phyloP scores from a whole-genome alignment of 2,113 vertebrate species.

The Paralichthys olivaceus region DNA sequence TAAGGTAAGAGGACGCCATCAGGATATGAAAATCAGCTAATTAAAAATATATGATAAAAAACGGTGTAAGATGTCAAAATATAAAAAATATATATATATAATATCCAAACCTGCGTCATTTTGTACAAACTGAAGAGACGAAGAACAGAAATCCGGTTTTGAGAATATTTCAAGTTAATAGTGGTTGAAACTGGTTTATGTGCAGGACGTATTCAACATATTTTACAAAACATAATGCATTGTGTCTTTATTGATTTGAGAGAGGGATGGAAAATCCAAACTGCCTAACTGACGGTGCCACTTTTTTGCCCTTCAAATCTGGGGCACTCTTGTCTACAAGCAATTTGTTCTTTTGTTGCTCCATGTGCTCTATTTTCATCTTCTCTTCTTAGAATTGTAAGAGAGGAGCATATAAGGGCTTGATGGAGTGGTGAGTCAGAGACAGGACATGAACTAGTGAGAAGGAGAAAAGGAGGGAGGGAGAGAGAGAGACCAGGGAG shows the following conservation, averaged over 20 bases:
- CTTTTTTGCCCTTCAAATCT: conserved; percentile 72
- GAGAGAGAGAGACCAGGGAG: conserved; percentile 66
- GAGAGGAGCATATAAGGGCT: conserved; percentile 68
- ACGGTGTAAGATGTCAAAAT: not conserved
- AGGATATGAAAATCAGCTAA: not conserved
- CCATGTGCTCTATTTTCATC: conserved; percentile 77
- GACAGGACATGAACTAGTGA: conserved; percentile 67
- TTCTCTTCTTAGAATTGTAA: conserved; percentile 60
- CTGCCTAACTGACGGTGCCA: conserved; percentile 55
- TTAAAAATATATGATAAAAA: not conserved
- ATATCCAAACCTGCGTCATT: not conserved
- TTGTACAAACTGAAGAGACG: not conserved
- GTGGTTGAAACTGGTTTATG: not conserved
- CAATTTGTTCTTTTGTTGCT: conserved; percentile 78
- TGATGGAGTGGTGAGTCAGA: conserved; percentile 75
- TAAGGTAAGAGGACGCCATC: not conserved
- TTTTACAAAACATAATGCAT: conserved; percentile 30
- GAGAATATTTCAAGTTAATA: not conserved
- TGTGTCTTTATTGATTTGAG: conserved; percentile 21
- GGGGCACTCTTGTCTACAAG: conserved; percentile 74
- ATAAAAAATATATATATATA: too few relatives aligned
- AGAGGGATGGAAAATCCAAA: conserved; percentile 58
- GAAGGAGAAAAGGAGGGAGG: conserved; percentile 43
- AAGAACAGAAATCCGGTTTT: not conserved
- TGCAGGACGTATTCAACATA: conserved; percentile 2